Base-by-base conservation (phyloP, 2,888 invertebrate species). In the Scrobipalpa costella region DNA sequence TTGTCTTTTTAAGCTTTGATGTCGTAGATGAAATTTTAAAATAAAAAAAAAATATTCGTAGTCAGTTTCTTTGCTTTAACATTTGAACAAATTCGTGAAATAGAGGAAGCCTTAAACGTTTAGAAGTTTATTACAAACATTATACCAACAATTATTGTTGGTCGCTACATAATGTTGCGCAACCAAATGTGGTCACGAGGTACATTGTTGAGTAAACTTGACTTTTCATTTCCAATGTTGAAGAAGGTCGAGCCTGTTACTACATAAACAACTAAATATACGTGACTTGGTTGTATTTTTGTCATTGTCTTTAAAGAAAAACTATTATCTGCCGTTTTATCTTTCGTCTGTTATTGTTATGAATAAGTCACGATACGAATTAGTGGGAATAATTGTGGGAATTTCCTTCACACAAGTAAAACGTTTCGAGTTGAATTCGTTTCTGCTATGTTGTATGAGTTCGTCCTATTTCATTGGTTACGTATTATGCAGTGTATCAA, bases 61-160 rank as follows among this genome's bases (percentile, higher is more conserved):
- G 44, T 44, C 6, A 33, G 17, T 52, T 55, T 33, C 27, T 33
- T 55, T 34, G 15, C 33, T 55, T 2, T 9, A 15, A 52, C 63
- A 68, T 67, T 70, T 64, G 65, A 66, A 69, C 63, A 67, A 64
- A 63, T 68, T 69, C 63, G 65, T 67, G 67, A 69, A 67, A 68
- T 65, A 64, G 61, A 68, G 67, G 62, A 61, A 66, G 61, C 63
- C 61, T 63, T 61, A 63, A 36, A 40, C 19, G 21, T 40, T 58
- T n/a, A 1, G 40, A 33, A 55, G 58, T 40, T 57, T 55, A n/a
- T 55, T n/a, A 33, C 8, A 34, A 36, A 57, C 50, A 52, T 21
- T 13, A 13, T 21, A 49, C 19, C 19, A 19, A n/a, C 5, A 9
- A 49, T 55, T 21, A 49, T 55, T 21, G n/a, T 34, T 34, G 15